Evolutionary conservation across 2,797 vertebrate species (phyloP).

Genomic region (Rhincodon typus): DNA sequence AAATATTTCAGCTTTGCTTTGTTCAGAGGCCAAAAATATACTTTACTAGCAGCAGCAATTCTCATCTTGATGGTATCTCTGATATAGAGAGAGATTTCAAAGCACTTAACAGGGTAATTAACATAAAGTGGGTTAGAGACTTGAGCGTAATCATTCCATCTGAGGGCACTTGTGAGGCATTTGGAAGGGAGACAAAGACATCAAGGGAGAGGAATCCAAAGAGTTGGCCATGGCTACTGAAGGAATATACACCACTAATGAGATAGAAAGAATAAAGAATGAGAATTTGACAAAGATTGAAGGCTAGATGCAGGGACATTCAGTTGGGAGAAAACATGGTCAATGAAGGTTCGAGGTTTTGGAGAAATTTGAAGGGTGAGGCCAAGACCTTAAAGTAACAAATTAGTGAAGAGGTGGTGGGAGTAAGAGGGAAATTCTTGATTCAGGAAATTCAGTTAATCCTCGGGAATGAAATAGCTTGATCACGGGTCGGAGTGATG

Average conservation of each 20-base stretch:
- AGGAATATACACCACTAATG: background rate
- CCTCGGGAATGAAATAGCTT: no score
- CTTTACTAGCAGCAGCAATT: background rate
- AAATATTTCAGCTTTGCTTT: background rate
- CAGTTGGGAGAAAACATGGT: background rate
- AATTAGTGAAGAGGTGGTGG: no score
- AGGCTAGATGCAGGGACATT: background rate
- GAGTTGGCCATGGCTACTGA: background rate
- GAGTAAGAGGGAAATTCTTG: no score
- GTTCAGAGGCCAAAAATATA: background rate
- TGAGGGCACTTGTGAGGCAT: background rate
- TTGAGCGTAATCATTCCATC: background rate
- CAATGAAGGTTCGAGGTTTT: background rate
- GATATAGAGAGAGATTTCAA: background rate
- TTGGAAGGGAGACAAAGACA: background rate
- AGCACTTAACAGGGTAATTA: background rate
- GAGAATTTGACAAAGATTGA: background rate
- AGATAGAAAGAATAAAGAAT: background rate
- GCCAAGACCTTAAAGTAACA: background rate
- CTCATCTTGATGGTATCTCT: background rate
- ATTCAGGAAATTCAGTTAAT: no score
- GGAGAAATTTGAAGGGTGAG: background rate
- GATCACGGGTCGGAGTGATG: no score
- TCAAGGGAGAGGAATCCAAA: background rate
- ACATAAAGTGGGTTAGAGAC: background rate